Percentiles rank a stretch among this genome's conserved stretches.
Conservation (phyloP, 2,113 vertebrate genomes). For the Xerus inauris region DNA sequence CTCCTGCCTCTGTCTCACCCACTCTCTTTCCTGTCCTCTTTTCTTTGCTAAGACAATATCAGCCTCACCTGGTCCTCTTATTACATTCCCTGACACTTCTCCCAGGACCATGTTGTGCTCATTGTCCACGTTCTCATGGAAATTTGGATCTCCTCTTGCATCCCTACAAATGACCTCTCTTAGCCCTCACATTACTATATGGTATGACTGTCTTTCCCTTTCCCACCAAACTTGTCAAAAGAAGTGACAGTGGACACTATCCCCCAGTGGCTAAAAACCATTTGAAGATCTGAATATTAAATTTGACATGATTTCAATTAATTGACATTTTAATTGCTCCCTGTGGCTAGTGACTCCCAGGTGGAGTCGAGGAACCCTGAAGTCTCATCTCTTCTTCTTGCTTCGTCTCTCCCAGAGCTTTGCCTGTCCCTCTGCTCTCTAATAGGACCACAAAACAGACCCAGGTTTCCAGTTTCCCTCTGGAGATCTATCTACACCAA, state of each 20-base stretch:
- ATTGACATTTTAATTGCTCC: neutral
- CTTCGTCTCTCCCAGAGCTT: neutral
- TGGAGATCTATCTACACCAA: neutral
- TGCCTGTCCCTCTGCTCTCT: neutral
- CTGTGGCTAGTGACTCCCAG: neutral
- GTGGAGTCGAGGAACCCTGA: neutral
- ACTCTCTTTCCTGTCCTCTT: neutral
- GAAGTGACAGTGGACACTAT: neutral
- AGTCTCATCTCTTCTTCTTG: neutral
- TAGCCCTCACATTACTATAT: neutral
- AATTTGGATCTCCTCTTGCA: neutral
- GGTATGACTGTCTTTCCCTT: neutral
- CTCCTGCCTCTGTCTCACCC: neutral
- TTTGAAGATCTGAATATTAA: neutral
- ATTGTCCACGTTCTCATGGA: neutral
- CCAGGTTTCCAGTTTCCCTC: neutral
- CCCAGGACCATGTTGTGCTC: rapidly evolving
- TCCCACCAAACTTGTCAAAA: neutral
- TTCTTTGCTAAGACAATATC: slow-evolving; percentile 44
- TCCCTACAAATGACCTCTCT: neutral
- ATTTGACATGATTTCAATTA: neutral
- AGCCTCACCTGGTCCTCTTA: neutral
- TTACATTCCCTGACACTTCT: neutral
- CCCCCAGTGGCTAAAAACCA: neutral
- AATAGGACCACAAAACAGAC: neutral